Evolutionary conservation across 2,113 vertebrate genomes (phyloP), one percentile per base, ranked within the genome.

Genomic region (Bostrychus sinensis): DNA sequence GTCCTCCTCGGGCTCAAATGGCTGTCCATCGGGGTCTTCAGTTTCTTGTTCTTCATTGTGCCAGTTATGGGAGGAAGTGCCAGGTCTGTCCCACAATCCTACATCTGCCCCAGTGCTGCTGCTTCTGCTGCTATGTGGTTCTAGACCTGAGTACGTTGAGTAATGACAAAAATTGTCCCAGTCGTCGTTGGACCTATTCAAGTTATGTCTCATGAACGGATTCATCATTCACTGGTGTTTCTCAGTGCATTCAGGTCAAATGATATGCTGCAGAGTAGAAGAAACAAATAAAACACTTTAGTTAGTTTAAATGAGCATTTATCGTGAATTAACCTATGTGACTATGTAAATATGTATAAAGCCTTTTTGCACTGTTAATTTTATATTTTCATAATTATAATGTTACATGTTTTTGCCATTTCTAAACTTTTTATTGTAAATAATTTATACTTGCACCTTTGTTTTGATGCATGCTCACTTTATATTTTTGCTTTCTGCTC

Each of bases 11-110:
- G 34, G 20, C 6, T 60, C 20, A 19, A 69, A 19, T 0, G 32
- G 28, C 1, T 50, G 50, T 66, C 83, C 54, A 1, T 78, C 73
- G 0, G 51, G 36, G 3, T 60, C 4, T 28, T 57, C 30, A 4
- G 4, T 13, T 10, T 30, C 60, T 7, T 17, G 8, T 2, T 45
- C 42, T 3, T 22, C 5, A 1, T 10, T 22, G 45, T 51, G 8
- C 22, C 19, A 16, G 9, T 22, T 46, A 4, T 5, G 32, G 45
- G 19, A 38, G 26, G 41, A 42, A 8, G 9, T n/a, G 2, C 19
- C 14, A 37, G 42, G 28, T 48, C 14, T 46, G 23, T 22, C 7
- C 17, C 53, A 53, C 19, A 7, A n/a, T n/a, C n/a, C 13, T 45
- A 19, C 22, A 17, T 32, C 23, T 28, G 23, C 14, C 6, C 14